Percentiles rank a stretch among this genome's conserved stretches.
Evolutionary conservation across 2,797 vertebrate species (phyloP).

Genomic region (Furcifer pardalis): DNA sequence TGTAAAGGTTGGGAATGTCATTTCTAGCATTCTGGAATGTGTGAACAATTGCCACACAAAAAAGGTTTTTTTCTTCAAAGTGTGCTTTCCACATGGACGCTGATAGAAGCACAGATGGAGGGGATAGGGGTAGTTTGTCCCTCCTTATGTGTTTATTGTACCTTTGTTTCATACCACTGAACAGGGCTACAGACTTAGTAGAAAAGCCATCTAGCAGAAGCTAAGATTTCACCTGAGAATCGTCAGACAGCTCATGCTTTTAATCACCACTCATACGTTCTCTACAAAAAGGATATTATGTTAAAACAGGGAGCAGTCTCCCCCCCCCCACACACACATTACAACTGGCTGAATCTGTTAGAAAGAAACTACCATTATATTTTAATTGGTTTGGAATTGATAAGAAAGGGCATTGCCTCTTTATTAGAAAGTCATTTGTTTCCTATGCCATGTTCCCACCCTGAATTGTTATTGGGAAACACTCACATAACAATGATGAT

Average conservation of each 20-base stretch:
- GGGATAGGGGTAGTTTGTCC: background rate
- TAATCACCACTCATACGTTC: background rate
- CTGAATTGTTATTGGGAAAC: constrained; percentile 39
- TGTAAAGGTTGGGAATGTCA: too few species aligned
- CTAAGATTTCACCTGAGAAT: background rate
- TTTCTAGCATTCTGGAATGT: background rate
- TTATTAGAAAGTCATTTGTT: constrained; percentile 46
- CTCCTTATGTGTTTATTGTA: background rate
- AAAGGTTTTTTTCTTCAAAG: background rate
- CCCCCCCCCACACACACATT: too few species aligned
- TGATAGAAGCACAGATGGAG: background rate
- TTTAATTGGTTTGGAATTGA: constrained; percentile 34
- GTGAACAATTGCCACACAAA: background rate
- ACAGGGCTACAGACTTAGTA: background rate
- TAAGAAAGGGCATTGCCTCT: constrained; percentile 41
- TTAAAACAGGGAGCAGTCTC: constrained; percentile 21
- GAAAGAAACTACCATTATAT: constrained; percentile 29
- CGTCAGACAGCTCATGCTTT: background rate
- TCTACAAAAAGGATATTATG: background rate
- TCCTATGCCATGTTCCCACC: constrained; percentile 7
- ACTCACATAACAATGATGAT: background rate
- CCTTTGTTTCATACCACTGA: background rate
- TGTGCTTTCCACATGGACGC: too few species aligned
- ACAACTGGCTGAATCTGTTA: constrained; percentile 32
- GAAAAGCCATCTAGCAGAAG: background rate